These are phyloP conservation scores for Barbus barbus DNA, from an alignment of 2,113 vertebrate species.

Conservation along the genomic window DNA sequence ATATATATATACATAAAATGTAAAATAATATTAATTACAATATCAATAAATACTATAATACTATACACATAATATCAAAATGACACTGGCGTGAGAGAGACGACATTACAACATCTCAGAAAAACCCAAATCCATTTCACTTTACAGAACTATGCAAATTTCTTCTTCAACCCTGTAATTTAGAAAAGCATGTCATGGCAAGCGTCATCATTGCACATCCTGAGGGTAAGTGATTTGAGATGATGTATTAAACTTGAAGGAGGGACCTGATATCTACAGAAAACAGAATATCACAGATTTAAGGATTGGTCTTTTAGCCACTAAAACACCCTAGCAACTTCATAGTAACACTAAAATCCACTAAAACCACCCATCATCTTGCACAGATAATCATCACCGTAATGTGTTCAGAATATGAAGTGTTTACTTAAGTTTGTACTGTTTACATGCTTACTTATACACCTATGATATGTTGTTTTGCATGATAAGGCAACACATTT, in stretches of 20 bases:
- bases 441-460: neutral
- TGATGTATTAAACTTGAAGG: neutral
- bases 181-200: neutral
- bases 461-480: neutral
- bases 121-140: neutral
- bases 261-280: neutral
- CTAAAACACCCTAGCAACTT: neutral
- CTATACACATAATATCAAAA: neutral
- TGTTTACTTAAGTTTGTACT: too few species aligned
- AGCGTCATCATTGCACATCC: neutral
- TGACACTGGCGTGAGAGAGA: neutral
- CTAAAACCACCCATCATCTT: neutral
- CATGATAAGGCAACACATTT: neutral
- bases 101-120: neutral
- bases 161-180: neutral
- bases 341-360: too few species aligned
- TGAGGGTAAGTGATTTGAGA: neutral
- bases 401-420: neutral
- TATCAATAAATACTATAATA: neutral
- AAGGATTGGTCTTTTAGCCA: neutral
- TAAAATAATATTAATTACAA: too few species aligned
- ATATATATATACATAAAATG: too few species aligned
- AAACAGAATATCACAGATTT: neutral
- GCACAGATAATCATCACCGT: neutral
- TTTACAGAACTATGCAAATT: neutral